A percentile compares a stretch with the other conserved stretches of the same genome.
Evolutionary conservation across 2,113 vertebrate species (phyloP).

Genomic region (Paratilapia polleni): DNA sequence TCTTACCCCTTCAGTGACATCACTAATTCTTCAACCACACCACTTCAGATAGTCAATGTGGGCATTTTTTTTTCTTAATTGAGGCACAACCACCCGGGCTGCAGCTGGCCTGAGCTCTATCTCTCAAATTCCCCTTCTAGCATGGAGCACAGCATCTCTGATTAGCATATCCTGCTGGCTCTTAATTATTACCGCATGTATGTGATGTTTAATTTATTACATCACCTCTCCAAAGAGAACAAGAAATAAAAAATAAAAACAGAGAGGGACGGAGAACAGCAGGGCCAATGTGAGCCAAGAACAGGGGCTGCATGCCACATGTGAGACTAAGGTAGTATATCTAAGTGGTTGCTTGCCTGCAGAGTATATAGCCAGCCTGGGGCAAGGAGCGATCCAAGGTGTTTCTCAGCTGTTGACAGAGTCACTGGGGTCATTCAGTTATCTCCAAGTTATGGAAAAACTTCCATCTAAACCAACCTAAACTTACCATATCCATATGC

Average conservation of each 20-base stretch:
- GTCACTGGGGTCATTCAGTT: slow-evolving; percentile 39
- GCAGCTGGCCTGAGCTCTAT: slow-evolving; percentile 30
- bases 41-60: slow-evolving; percentile 30
- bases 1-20: slow-evolving; percentile 11
- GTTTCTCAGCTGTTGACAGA: slow-evolving; percentile 50
- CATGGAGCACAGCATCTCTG: slow-evolving; percentile 20
- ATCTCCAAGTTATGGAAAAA: neutral
- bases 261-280: slow-evolving; percentile 46
- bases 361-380: slow-evolving; percentile 35
- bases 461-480: neutral
- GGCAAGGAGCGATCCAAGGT: slow-evolving; percentile 26
- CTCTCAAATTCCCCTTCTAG: slow-evolving; percentile 20
- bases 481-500: no score
- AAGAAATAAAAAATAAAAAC: slow-evolving; percentile 33
- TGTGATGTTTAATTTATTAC: slow-evolving; percentile 74
- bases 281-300: slow-evolving; percentile 43
- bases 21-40: neutral
- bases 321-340: slow-evolving; percentile 35
- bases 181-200: slow-evolving; percentile 66
- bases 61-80: slow-evolving; percentile 11
- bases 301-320: slow-evolving; percentile 67
- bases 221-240: slow-evolving; percentile 50
- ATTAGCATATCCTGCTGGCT: slow-evolving; percentile 64
- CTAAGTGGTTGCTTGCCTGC: slow-evolving; percentile 29
- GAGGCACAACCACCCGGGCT: slow-evolving; percentile 10